phyloP scores from a whole-genome alignment of 2,113 vertebrate genomes.

The Paratilapia polleni region DNA sequence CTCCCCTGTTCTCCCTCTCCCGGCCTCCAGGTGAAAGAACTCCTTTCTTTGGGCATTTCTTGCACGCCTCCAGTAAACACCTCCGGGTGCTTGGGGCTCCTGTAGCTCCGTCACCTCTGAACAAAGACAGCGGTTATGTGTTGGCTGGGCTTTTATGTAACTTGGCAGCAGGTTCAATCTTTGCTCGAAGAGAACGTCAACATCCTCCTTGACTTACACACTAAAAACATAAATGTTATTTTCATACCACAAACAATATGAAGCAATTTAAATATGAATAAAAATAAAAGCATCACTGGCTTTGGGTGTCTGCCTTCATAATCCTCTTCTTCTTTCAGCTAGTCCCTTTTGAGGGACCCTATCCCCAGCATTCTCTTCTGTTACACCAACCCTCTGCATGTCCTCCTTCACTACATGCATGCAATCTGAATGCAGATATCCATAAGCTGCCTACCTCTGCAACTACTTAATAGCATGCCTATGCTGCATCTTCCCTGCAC shows the following conservation, averaged over 20 bases:
- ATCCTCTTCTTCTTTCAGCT: background rate
- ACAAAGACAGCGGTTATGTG: constrained; percentile 71
- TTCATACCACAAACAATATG: background rate
- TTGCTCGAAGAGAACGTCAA: background rate
- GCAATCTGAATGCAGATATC: too few species aligned
- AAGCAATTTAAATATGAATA: background rate
- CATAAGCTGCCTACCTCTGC: too few species aligned
- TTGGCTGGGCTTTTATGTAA: constrained; percentile 50
- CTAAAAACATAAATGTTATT: background rate
- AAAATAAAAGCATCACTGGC: background rate
- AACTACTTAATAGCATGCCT: too few species aligned
- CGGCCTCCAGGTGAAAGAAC: constrained; percentile 51
- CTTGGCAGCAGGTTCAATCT: constrained; percentile 52
- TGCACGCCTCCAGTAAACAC: constrained; percentile 68
- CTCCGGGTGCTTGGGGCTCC: constrained; percentile 46
- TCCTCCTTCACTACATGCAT: too few species aligned
- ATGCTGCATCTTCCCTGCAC: too few species aligned
- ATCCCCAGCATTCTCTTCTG: too few species aligned
- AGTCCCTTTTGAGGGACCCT: too few species aligned
- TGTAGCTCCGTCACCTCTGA: constrained; percentile 33
- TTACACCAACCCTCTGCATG: too few species aligned
- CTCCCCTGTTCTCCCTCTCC: background rate
- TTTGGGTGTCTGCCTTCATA: background rate
- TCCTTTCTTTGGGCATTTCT: constrained; percentile 55
- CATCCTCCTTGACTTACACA: background rate